Evolutionary conservation across 2,888 invertebrate genomes (phyloP).

Genomic region (Erpobdella octoculata): DNA sequence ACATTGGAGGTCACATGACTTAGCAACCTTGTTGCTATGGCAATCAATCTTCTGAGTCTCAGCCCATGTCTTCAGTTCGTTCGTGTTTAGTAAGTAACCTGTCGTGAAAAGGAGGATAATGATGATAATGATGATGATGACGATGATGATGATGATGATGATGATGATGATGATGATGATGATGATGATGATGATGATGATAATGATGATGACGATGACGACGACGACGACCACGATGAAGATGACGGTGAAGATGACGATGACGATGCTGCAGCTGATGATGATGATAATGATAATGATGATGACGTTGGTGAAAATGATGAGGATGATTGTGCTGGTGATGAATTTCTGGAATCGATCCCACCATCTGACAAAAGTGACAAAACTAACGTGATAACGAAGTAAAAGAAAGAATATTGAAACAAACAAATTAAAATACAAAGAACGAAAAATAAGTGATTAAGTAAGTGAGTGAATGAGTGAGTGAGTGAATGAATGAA

Average conservation of each 20-base stretch:
- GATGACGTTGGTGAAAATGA: not conserved
- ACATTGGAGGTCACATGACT: not conserved
- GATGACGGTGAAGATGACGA: not conserved
- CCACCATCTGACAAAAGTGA: too few species aligned
- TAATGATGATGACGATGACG: not conserved
- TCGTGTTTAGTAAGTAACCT: constrained; percentile 9
- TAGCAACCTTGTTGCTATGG: constrained; percentile 13
- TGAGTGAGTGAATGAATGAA: too few species aligned
- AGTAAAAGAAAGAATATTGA: too few species aligned
- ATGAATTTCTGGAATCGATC: too few species aligned
- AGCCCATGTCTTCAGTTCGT: constrained; percentile 13
- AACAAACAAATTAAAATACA: too few species aligned
- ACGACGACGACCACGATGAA: not conserved
- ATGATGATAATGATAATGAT: not conserved
- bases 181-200: not conserved
- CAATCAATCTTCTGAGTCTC: constrained; percentile 10
- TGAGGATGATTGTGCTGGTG: not conserved
- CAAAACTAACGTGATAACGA: too few species aligned
- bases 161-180: not conserved
- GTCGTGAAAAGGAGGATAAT: not conserved
- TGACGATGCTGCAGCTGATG: not conserved
- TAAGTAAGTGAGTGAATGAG: too few species aligned
- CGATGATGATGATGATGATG: constrained; percentile 5
- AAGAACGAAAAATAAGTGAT: too few species aligned
- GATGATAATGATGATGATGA: constrained; percentile 7